Conservation (phyloP, 2,113 vertebrate species). For the Pristiophorus japonicus region DNA sequence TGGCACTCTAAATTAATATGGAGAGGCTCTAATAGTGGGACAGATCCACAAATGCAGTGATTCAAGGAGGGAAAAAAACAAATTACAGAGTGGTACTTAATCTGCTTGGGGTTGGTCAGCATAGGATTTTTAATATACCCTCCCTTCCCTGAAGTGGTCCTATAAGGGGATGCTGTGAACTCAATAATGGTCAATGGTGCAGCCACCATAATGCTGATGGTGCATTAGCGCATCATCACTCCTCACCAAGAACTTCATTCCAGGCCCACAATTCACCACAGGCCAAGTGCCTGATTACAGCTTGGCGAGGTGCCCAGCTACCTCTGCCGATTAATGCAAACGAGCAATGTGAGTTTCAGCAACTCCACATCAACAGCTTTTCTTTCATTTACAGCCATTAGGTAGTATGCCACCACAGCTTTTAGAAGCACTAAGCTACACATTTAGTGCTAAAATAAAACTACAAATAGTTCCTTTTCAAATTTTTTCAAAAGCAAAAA, state of each 20-base stretch:
- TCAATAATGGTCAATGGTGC: neutral
- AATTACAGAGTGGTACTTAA: neutral
- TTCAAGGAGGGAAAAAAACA: neutral
- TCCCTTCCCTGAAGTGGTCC: neutral
- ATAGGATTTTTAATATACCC: neutral
- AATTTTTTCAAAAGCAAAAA: neutral
- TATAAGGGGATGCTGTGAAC: neutral
- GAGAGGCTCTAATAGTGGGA: neutral
- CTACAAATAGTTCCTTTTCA: neutral
- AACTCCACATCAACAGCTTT: neutral
- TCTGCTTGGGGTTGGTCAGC: neutral
- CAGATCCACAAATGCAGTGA: neutral
- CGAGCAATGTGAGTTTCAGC: too few species aligned
- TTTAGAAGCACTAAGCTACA: neutral
- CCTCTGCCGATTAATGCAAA: too few species aligned
- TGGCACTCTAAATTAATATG: neutral
- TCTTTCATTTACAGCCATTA: constrained; percentile 10
- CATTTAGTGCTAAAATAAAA: neutral
- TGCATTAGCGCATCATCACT: neutral
- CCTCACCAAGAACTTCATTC: neutral
- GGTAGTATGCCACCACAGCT: neutral
- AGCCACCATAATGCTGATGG: neutral
- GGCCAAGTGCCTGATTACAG: neutral
- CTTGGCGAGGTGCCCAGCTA: neutral
- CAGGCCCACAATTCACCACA: neutral